Base-by-base conservation (phyloP, 92 coral and sea anemone genomes). In the Metridium senile region DNA sequence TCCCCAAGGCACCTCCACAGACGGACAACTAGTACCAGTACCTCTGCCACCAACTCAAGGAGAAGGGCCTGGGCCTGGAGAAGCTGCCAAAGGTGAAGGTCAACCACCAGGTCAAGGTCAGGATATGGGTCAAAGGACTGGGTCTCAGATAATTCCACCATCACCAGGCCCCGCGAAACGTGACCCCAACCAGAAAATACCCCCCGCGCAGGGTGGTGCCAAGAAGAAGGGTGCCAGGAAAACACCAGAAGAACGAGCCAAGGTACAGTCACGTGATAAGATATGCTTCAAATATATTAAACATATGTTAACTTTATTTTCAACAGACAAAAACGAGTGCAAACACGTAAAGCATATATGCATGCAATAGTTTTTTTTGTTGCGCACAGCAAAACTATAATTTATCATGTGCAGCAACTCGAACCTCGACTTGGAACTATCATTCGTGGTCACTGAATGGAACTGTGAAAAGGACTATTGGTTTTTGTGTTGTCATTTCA, bases 241-340 rank as follows among this genome's bases (percentile, higher is more conserved):
- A 30, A 69, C 84, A 70, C 76, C 84, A 19, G 84, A 79, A 56
- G 84, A 79, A 35, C 56, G 54, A 49, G 84, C 84, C 10, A 79
- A 79, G 84, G 84, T 79, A 78, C 9, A n/a, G n/a, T n/a, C n/a
- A n/a, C n/a, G n/a, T n/a, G n/a, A n/a, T n/a, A n/a, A n/a, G n/a
- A n/a, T n/a, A n/a, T n/a, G n/a, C n/a, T n/a, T n/a, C n/a, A n/a
- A n/a, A n/a, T n/a, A n/a, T n/a, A n/a, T n/a, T n/a, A n/a, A n/a
- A n/a, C n/a, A n/a, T n/a, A n/a, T n/a, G n/a, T n/a, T n/a, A n/a
- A n/a, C 26, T 27, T 54, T 54, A 17, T 54, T 54, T 17, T 54
- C 61, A 54, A n/a, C n/a, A n/a, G n/a, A n/a, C n/a, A n/a, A n/a
- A n/a, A n/a, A n/a, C n/a, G n/a, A n/a, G n/a, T n/a, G n/a, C n/a